Conservation (phyloP, 2,113 vertebrate species). For the Pandion haliaetus region DNA sequence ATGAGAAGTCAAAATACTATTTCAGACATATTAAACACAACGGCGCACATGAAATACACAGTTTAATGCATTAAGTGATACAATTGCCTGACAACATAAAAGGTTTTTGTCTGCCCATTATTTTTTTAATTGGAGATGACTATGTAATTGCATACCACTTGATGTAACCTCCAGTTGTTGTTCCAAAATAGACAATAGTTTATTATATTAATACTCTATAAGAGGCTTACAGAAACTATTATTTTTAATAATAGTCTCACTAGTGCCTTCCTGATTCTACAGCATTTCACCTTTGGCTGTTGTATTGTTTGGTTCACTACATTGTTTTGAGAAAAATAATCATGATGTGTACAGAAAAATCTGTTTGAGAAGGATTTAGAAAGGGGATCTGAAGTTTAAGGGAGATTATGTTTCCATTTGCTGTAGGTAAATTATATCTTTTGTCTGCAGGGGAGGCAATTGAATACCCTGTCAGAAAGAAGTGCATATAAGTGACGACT, state of each 20-base stretch:
- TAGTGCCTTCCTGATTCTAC: not conserved
- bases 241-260: not conserved
- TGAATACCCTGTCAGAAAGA: not conserved
- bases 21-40: not conserved
- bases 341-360: not conserved
- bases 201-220: not conserved
- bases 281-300: not conserved
- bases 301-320: not conserved
- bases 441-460: not conserved
- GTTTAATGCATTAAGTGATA: not conserved
- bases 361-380: not conserved
- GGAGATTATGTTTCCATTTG: conserved; percentile 11
- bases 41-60: not conserved
- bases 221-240: conserved; percentile 18
- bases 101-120: not conserved
- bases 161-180: not conserved
- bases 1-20: not conserved
- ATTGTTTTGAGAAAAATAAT: conserved; percentile 31
- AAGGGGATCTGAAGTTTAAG: not conserved
- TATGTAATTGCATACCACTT: not conserved
- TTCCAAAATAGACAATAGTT: conserved; percentile 9
- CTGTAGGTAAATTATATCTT: not conserved
- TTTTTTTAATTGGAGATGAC: conserved; percentile 21
- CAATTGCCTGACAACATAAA: not conserved
- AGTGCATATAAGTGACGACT: not conserved